These are phyloP conservation scores for Coilia nasus DNA, from an alignment of 2,797 vertebrate species.

Conservation along the genomic window DNA sequence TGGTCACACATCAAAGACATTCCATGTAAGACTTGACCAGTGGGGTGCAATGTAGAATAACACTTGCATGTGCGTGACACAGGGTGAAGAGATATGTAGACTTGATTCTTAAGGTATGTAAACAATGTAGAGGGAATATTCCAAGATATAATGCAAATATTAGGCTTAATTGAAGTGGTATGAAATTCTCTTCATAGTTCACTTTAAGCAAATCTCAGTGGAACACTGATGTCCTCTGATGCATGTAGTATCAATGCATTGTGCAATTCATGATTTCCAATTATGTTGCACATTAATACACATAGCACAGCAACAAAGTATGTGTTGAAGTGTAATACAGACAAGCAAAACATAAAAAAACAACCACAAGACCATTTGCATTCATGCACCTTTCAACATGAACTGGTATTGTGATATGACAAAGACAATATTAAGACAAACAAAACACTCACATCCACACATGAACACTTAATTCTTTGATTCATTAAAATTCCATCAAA, in stretches of 20 bases:
- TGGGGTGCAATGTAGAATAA: not conserved
- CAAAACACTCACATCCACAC: not conserved
- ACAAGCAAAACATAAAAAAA: not conserved
- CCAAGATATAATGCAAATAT: too few species aligned
- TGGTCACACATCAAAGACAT: not conserved
- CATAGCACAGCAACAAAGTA: not conserved
- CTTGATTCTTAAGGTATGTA: not conserved
- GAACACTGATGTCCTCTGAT: too few species aligned
- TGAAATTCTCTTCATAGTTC: too few species aligned
- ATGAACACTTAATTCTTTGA: not conserved
- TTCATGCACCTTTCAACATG: not conserved
- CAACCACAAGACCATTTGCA: not conserved
- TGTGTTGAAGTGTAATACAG: not conserved
- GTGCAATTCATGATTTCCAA: not conserved
- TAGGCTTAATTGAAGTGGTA: too few species aligned
- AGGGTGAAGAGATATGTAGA: too few species aligned
- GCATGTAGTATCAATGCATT: not conserved
- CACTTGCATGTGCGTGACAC: not conserved
- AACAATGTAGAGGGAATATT: not conserved
- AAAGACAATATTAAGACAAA: not conserved
- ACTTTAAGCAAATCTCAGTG: too few species aligned
- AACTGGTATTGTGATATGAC: constrained; percentile 7
- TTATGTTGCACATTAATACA: not conserved
- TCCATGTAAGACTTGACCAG: not conserved
- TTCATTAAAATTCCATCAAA: not conserved